Evolutionary conservation across 2,113 vertebrate species (phyloP).

Genomic region (Nesospiza acunhae): DNA sequence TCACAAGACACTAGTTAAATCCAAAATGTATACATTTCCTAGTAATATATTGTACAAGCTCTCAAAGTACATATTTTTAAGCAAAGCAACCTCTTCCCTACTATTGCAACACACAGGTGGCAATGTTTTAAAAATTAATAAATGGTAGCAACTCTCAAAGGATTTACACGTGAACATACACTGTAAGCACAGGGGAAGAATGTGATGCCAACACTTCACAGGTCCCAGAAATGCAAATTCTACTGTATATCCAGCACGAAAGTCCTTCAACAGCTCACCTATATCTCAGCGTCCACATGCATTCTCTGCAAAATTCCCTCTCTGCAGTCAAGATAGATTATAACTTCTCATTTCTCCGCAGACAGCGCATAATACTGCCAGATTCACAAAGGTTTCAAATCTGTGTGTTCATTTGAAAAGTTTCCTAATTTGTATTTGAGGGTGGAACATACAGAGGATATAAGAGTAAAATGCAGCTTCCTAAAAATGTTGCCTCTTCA

Average conservation of each 20-base stretch:
- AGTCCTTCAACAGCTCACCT: background rate
- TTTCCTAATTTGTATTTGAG: background rate
- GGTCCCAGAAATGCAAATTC: background rate
- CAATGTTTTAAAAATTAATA: background rate
- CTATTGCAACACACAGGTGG: background rate
- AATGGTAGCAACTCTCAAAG: background rate
- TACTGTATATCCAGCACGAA: background rate
- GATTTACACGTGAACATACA: background rate
- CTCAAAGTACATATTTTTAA: background rate
- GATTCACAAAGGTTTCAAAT: background rate
- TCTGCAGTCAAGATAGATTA: background rate
- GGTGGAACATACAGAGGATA: background rate
- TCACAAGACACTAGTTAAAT: background rate
- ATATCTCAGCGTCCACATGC: background rate
- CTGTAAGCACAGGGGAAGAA: background rate
- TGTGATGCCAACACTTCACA: background rate
- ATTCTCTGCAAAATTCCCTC: background rate
- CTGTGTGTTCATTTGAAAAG: background rate
- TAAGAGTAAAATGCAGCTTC: background rate
- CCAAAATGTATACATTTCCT: background rate
- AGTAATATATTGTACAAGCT: background rate
- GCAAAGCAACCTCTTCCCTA: background rate
- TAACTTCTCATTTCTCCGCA: background rate
- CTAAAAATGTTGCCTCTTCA: background rate
- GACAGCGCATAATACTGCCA: background rate